Conservation (phyloP, 2,888 invertebrate genomes). For the Caradrina clavipalpis region DNA sequence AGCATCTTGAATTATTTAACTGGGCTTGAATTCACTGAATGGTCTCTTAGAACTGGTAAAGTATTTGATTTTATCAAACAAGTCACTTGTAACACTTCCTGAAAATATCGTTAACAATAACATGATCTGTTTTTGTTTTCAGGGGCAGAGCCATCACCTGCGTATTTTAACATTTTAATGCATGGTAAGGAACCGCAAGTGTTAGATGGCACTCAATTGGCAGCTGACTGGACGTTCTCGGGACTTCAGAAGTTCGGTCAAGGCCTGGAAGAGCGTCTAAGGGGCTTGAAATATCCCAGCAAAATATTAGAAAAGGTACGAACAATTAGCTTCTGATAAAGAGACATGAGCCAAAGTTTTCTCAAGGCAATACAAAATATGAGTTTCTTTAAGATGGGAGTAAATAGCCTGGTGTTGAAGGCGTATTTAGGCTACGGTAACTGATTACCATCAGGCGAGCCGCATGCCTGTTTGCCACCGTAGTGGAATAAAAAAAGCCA, state of each 20-base stretch:
- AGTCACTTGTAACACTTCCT: background rate
- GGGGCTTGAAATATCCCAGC: slow-evolving; percentile 95
- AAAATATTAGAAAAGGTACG: slow-evolving; percentile 96
- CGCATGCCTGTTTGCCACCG: no score
- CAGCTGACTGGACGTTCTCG: slow-evolving; percentile 98
- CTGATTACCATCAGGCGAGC: no score
- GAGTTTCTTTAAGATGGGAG: no score
- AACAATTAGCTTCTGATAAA: background rate
- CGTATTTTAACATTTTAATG: slow-evolving; percentile 97
- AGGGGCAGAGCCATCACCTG: slow-evolving; percentile 98
- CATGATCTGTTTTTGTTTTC: background rate
- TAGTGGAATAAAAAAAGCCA: background rate
- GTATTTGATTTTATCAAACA: slow-evolving; percentile 8
- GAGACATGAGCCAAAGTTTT: no score
- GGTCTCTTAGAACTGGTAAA: slow-evolving; percentile 96
- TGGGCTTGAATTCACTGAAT: slow-evolving; percentile 95
- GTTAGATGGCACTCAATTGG: slow-evolving; percentile 97
- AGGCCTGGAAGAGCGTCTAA: slow-evolving; percentile 96
- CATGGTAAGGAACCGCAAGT: slow-evolving; percentile 96
- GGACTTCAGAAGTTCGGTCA: slow-evolving; percentile 98
- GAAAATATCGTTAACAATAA: background rate
- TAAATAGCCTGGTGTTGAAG: no score
- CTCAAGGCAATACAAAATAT: no score
- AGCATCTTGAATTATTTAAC: slow-evolving; percentile 98
- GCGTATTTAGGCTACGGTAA: no score